These are phyloP conservation scores for Orthosia gracilis DNA, from an alignment of 2,888 invertebrate genomes.

Conservation along the genomic window DNA sequence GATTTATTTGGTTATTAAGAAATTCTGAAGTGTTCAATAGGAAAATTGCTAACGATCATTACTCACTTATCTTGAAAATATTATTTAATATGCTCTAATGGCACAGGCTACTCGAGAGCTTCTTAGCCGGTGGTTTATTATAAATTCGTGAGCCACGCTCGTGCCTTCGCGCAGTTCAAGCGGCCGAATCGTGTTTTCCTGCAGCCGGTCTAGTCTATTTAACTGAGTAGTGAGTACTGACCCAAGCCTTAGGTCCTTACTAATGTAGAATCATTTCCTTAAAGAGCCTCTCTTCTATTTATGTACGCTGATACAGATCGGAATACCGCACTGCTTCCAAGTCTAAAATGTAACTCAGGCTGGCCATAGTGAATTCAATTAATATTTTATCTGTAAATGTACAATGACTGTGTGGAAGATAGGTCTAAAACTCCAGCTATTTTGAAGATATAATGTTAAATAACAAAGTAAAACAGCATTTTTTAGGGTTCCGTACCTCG, in stretches of 20 bases:
- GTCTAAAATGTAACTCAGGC: background rate
- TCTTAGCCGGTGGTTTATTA: conserved; percentile 74
- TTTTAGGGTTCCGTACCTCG: no score
- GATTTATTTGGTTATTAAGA: no score
- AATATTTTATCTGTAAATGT: background rate
- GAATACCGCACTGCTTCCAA: conserved; percentile 9
- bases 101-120: conserved; percentile 58
- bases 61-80: background rate
- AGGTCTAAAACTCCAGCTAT: no score
- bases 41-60: background rate
- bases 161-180: conserved; percentile 63
- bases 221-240: conserved; percentile 46
- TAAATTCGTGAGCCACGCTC: conserved; percentile 76
- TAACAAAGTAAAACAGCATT: no score
- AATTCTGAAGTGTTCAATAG: background rate
- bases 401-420: no score
- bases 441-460: no score
- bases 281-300: conserved; percentile 32
- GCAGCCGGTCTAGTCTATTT: conserved; percentile 52
- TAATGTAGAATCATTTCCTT: conserved; percentile 53
- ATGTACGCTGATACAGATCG: conserved; percentile 29
- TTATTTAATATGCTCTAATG: conserved; percentile 25
- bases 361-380: background rate
- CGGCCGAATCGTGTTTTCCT: conserved; percentile 60
- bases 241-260: conserved; percentile 51